Conservation (phyloP, 2,113 vertebrate genomes). For the Epinephelus moara region DNA sequence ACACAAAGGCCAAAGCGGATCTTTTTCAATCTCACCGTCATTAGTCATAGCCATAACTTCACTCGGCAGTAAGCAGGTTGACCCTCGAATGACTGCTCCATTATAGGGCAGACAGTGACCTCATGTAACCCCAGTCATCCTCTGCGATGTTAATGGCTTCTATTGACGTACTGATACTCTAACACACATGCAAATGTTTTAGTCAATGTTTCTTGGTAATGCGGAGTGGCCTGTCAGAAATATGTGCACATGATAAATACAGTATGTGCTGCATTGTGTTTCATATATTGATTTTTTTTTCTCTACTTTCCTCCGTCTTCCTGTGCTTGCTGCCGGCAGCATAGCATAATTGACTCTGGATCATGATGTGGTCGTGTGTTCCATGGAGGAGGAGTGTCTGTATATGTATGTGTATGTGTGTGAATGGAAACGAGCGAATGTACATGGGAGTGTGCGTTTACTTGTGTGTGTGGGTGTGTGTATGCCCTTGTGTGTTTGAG, state of each 20-base stretch:
- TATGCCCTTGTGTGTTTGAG: conserved; percentile 19
- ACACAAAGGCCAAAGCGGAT: conserved; percentile 18
- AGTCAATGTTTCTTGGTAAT: conserved; percentile 33
- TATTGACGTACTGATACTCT: conserved; percentile 46
- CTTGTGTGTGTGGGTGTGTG: conserved; percentile 19
- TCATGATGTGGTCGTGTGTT: neutral
- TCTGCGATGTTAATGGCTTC: conserved; percentile 35
- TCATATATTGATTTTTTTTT: conserved; percentile 52
- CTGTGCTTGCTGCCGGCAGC: conserved; percentile 29
- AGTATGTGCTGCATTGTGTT: conserved; percentile 31
- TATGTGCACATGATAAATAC: conserved; percentile 59
- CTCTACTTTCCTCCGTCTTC: neutral
- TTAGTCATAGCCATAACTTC: conserved; percentile 42
- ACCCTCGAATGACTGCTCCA: conserved; percentile 48
- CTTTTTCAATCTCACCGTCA: conserved; percentile 24
- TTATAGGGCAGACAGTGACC: conserved; percentile 53
- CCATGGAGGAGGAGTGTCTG: neutral
- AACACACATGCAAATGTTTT: conserved; percentile 48
- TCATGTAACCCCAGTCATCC: conserved; percentile 39
- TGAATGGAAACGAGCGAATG: neutral
- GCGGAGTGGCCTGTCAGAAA: conserved; percentile 43
- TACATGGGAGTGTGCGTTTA: conserved; percentile 12
- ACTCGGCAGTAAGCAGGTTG: neutral
- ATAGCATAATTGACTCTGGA: conserved; percentile 43
- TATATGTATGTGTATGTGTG: neutral